Conservation (phyloP, 2,113 vertebrate genomes). For the Lepisosteus osseus region DNA sequence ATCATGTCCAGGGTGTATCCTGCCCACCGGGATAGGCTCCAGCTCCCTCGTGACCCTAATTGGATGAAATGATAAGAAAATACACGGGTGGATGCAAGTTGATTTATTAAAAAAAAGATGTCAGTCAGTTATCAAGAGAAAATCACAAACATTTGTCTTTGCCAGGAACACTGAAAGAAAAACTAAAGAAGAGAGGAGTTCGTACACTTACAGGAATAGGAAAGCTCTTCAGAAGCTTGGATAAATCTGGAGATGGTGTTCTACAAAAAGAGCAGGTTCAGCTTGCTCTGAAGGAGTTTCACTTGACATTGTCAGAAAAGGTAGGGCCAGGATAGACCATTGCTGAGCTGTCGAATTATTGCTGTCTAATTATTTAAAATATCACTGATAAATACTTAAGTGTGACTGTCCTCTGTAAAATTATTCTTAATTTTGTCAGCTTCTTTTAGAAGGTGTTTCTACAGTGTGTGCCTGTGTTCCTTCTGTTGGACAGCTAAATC, state of each 20-base stretch:
- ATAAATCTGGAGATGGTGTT: conserved; percentile 50
- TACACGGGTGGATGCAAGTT: too few relatives aligned
- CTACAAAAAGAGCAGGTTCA: conserved; percentile 54
- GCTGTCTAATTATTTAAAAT: too few relatives aligned
- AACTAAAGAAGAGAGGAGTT: conserved; percentile 56
- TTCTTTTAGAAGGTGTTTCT: too few relatives aligned
- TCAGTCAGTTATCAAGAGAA: too few relatives aligned
- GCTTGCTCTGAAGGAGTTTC: conserved; percentile 57
- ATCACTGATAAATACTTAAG: too few relatives aligned
- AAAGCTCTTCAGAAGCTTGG: conserved; percentile 55
- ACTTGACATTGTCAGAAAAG: conserved; percentile 58
- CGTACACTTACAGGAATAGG: conserved; percentile 59
- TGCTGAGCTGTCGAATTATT: too few relatives aligned
- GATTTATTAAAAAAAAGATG: too few relatives aligned
- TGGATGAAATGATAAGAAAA: neutral
- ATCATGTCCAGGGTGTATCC: too few relatives aligned
- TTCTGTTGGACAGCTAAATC: too few relatives aligned
- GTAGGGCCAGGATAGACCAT: conserved; percentile 30
- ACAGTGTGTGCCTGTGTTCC: too few relatives aligned
- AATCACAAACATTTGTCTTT: conserved; percentile 17
- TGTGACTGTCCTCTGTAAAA: too few relatives aligned
- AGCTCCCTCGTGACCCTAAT: neutral
- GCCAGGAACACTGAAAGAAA: conserved; percentile 52
- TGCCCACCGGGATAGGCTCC: neutral
- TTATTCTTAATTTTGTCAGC: too few relatives aligned